Evolutionary conservation across 2,797 vertebrate species (phyloP).

Genomic region (Channa striata): DNA sequence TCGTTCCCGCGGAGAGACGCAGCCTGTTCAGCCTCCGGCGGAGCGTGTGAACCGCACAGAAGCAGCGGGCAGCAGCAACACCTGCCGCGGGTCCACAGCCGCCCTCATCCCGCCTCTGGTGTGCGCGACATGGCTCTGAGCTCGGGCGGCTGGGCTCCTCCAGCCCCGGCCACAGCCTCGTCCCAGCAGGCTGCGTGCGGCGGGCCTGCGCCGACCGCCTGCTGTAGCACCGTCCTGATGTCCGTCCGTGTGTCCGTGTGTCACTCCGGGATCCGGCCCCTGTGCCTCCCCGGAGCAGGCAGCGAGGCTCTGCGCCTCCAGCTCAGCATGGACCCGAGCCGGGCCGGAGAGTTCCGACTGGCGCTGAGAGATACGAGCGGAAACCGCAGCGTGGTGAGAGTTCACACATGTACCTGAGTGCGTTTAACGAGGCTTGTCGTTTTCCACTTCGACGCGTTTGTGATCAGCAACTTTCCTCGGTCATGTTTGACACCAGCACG

Average conservation of each 20-base stretch:
- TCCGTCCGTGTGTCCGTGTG: constrained; percentile 89
- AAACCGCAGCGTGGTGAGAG: constrained; percentile 82
- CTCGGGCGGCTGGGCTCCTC: constrained; percentile 78
- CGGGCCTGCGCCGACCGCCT: constrained; percentile 57
- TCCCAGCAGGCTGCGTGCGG: constrained; percentile 70
- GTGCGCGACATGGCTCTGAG: constrained; percentile 76
- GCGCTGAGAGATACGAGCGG: constrained; percentile 82
- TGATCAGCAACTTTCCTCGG: neutral
- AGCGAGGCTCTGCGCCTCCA: constrained; percentile 87
- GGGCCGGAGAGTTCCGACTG: constrained; percentile 88
- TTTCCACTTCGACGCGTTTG: neutral
- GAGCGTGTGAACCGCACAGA: constrained; percentile 37
- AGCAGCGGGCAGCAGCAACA: constrained; percentile 34
- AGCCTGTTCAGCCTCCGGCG: constrained; percentile 34
- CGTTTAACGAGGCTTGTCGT: neutral
- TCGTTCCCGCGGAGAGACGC: constrained; percentile 49
- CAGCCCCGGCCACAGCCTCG: constrained; percentile 66
- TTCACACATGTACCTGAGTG: constrained; percentile 18
- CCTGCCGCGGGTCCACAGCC: constrained; percentile 34
- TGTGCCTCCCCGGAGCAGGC: constrained; percentile 76
- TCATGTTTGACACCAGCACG: neutral
- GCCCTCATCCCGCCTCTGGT: constrained; percentile 30
- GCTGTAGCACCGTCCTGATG: constrained; percentile 86
- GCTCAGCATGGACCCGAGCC: constrained; percentile 88
- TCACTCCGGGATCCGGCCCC: constrained; percentile 80